Conservation (phyloP, 2,797 vertebrate genomes). For the Acanthornis magna region DNA sequence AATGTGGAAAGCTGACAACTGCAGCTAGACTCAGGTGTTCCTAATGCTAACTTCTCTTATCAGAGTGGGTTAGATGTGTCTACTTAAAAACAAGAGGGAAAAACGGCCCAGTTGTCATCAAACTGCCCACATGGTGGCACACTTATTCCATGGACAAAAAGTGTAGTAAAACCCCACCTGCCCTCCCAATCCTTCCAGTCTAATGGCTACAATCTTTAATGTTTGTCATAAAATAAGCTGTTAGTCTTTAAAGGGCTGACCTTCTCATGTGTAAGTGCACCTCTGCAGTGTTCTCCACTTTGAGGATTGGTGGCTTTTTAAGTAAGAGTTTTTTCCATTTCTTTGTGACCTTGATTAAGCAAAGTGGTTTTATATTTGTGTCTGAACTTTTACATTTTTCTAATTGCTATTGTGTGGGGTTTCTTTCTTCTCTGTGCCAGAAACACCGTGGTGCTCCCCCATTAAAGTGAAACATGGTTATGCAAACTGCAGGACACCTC, state of each 20-base stretch:
- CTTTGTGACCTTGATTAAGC: not conserved
- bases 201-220: not conserved
- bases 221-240: not conserved
- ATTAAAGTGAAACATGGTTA: slow-evolving; percentile 94
- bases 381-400: not conserved
- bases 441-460: slow-evolving; percentile 92
- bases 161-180: not conserved
- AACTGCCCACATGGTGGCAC: slow-evolving; percentile 69
- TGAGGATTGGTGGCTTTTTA: not conserved
- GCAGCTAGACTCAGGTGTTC: not conserved
- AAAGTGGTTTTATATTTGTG: not conserved
- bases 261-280: not conserved
- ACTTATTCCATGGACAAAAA: slow-evolving; percentile 8
- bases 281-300: not conserved
- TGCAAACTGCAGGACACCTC: slow-evolving; percentile 87
- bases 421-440: slow-evolving; percentile 71
- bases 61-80: not conserved
- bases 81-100: not conserved
- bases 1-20: not conserved
- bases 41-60: not conserved
- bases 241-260: not conserved
- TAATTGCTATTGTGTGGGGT: not conserved
- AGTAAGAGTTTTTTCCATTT: not conserved
- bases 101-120: not conserved
- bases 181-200: rapidly evolving